Base-by-base conservation (phyloP, 2,888 invertebrate species). In the Eulithis prunata region DNA sequence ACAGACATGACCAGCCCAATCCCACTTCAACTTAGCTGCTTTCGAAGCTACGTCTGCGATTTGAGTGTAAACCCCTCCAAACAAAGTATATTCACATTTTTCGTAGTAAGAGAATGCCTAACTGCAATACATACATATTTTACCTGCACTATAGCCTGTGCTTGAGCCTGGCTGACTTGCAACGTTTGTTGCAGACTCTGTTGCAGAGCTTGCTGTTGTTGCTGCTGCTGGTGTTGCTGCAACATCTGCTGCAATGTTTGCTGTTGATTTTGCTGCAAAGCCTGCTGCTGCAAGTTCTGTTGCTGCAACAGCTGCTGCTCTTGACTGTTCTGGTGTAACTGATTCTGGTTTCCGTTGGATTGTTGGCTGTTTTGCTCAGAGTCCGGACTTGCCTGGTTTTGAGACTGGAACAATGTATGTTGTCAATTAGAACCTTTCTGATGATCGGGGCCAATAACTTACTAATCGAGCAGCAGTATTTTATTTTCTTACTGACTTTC, bases 351-450 rank as follows among this genome's bases (percentile, higher is more conserved):
- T 58, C 94, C 91, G 84, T 94, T 93, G 43, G 91, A 81, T 70
- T 93, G 93, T 72, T 93, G 94, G 70, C 86, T 93, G 59, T 90
- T 83, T 49, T 89, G 90, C 64, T 92, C 92, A 2, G 90, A 82
- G 68, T 91, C 90, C 13, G 92, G 89, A 71, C 91, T 93, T 10
- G 89, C 85, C 71, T 92, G 93, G 68, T 94, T 93, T 72, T 94
- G 94, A 43, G 93, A 90, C 86, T 94, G 91, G 59, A 90, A 90
- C 76, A 83, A 87, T 36, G n/a, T 41, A 38, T 51, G 49, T 60
- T 52, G 28, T n/a, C 13, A 32, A 32, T 41, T 11, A 8, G 8
- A 41, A 41, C 41, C 8, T 10, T n/a, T 11, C 41, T 41, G 41
- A 41, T 41, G 41, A 41, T 41, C 41, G 41, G 8, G 10, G 2